Evolutionary conservation across 2,888 invertebrate species (phyloP), one percentile per base, ranked within the genome.

Genomic region (Congeria kusceri): DNA sequence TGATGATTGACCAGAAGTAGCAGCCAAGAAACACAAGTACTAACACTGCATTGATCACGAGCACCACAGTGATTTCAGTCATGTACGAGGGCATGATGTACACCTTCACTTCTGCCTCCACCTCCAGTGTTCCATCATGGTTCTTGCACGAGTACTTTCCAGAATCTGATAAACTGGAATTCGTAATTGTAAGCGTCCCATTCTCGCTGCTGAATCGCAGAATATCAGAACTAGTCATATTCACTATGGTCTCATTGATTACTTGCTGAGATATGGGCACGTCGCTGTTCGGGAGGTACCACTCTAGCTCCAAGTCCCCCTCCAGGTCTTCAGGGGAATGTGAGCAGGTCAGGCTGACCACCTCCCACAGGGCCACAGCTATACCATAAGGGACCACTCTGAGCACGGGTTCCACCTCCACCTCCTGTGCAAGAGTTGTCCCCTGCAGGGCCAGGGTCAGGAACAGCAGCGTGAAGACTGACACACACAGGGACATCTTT

Each of bases 101-200:
- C 11, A 88, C 80, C 53, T 79, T 84, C 0, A 89, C 56, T 3
- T 70, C 61, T 11, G 79, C 73, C 20, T 84, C 82, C 3, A 73
- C 67, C 53, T 86, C 88, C 46, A 89, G 85, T 25, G 85, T 87
- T 3, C 84, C 64, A 25, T 89, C 85, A 1, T 5, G 39, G 15
- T 84, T 86, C 61, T 64, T 83, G 74, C 91, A 91, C 13, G 86
- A 84, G 77, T 92, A 93, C 29, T 87, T 82, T 4, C 93, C 93
- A 18, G 83, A 84, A 77, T 92, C 92, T 20, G 83, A 77, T 44
- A 85, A 84, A 32, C 79, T 77, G 9, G 89, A 86, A 59, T 88
- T 84, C 18, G 84, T 70, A 32, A 93, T 87, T 9, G 88, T 89
- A 39, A 93, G 85, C 5, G 86, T 85, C 0, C 84, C 85, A 57